Percentiles rank a stretch among this genome's conserved stretches.
These are phyloP conservation scores for Eonycteris spelaea DNA, from an alignment of 2,113 vertebrate species.

Conservation along the genomic window DNA sequence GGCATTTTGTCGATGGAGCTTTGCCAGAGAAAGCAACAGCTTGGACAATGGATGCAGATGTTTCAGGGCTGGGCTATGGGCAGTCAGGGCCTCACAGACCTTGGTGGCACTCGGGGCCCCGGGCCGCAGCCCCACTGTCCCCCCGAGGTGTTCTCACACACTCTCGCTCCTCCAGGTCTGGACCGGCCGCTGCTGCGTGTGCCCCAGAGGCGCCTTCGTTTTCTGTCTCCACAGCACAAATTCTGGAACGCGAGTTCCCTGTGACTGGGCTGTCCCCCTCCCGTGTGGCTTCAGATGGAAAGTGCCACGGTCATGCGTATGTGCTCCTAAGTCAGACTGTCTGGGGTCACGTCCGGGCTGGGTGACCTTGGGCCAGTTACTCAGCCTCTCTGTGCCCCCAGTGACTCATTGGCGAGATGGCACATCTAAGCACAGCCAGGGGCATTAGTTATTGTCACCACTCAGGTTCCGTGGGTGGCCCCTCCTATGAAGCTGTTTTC, in stretches of 20 bases:
- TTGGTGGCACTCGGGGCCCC: fast-evolving
- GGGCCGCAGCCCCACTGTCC: not conserved
- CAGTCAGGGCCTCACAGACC: not conserved
- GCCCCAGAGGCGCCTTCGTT: not conserved
- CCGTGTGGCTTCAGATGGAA: not conserved
- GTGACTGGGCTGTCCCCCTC: not conserved
- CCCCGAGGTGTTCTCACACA: fast-evolving
- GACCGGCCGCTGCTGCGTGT: not conserved
- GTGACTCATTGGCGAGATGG: too few species aligned
- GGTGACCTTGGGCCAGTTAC: not conserved
- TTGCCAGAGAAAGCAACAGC: not conserved
- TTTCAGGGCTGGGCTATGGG: not conserved
- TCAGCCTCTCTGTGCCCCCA: not conserved
- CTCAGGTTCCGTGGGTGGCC: not conserved
- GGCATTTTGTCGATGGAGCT: not conserved
- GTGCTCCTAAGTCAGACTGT: not conserved
- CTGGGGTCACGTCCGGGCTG: not conserved
- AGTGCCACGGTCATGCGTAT: too few species aligned
- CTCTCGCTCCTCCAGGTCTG: too few species aligned
- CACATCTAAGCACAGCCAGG: fast-evolving
- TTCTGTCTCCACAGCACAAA: not conserved
- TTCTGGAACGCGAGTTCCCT: not conserved
- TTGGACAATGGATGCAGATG: fast-evolving
- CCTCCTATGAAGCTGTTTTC: not conserved
- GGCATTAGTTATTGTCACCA: fast-evolving